These are phyloP conservation scores for Proctacanthus coquilletti DNA, from an alignment of 1,140 invertebrate genomes.

Conservation along the genomic window DNA sequence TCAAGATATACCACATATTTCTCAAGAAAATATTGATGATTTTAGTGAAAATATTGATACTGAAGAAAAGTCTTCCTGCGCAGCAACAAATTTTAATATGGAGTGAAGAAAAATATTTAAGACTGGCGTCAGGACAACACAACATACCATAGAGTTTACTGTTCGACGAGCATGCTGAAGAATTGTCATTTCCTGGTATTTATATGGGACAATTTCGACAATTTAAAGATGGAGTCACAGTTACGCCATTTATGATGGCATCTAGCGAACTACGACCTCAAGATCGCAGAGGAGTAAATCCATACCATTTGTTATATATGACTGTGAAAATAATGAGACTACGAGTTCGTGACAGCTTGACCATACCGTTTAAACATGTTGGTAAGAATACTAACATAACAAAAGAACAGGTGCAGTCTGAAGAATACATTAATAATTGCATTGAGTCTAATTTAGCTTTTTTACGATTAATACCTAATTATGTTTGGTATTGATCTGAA, in stretches of 20 bases:
- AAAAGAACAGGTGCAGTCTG: slow-evolving; percentile 16
- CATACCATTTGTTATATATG: slow-evolving; percentile 14
- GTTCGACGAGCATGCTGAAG: slow-evolving; percentile 18
- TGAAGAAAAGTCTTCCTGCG: background rate
- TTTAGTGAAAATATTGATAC: background rate
- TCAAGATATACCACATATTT: slow-evolving; percentile 11
- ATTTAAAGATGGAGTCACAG: slow-evolving; percentile 8
- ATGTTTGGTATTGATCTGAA: background rate
- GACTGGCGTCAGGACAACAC: slow-evolving; percentile 16
- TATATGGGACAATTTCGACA: slow-evolving; percentile 12
- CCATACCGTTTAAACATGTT: slow-evolving; percentile 11
- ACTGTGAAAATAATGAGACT: slow-evolving; percentile 12
- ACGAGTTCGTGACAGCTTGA: slow-evolving; percentile 7
- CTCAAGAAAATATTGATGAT: slow-evolving; percentile 4
- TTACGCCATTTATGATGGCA: slow-evolving; percentile 12
- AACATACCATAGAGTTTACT: slow-evolving; percentile 9
- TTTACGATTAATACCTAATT: slow-evolving; percentile 1
- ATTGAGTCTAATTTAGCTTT: background rate
- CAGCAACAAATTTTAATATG: slow-evolving; percentile 17
- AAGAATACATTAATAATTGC: background rate
- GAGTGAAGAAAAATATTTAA: slow-evolving; percentile 17
- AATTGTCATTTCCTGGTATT: slow-evolving; percentile 24
- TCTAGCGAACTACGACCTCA: slow-evolving; percentile 13
- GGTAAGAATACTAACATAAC: slow-evolving; percentile 10
- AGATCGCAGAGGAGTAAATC: slow-evolving; percentile 12